Percentiles rank a stretch among this genome's conserved stretches.
Conservation (phyloP, 30 jellyfish, hydroid and myxozoan species). For the Nemopilema nomurai region DNA sequence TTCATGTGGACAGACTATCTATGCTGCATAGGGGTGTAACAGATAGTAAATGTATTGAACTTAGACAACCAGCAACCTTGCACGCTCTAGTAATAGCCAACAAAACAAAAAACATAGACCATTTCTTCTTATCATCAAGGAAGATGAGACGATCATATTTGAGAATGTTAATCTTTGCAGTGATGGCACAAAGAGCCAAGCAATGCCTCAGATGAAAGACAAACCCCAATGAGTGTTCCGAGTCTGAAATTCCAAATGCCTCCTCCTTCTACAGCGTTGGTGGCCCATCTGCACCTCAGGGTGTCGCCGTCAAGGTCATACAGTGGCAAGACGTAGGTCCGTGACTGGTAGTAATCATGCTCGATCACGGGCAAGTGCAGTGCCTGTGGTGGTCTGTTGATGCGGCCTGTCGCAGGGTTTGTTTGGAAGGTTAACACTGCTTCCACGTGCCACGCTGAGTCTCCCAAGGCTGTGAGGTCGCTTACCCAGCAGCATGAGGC, state of each 20-base stretch:
- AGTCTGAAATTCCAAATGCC: slow-evolving; percentile 47
- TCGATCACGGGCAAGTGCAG: slow-evolving; percentile 24
- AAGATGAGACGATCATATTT: too few relatives aligned
- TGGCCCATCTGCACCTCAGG: slow-evolving; percentile 55
- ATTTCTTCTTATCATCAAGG: too few relatives aligned
- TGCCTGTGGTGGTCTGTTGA: slow-evolving; percentile 32
- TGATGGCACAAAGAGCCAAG: neutral
- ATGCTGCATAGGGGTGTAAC: too few relatives aligned
- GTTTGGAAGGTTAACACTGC: neutral
- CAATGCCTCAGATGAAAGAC: slow-evolving; percentile 16
- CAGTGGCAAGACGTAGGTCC: slow-evolving; percentile 32
- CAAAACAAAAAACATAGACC: too few relatives aligned
- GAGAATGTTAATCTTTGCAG: too few relatives aligned
- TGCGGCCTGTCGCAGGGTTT: slow-evolving; percentile 30
- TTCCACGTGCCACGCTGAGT: slow-evolving; percentile 29
- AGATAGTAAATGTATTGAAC: too few relatives aligned
- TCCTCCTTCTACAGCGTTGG: slow-evolving; percentile 40
- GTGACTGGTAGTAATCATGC: slow-evolving; percentile 13
- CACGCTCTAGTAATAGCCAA: too few relatives aligned
- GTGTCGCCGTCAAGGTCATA: slow-evolving; percentile 39
- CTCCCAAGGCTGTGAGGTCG: slow-evolving; percentile 13
- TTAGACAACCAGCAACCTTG: too few relatives aligned
- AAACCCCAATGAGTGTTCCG: slow-evolving; percentile 44
- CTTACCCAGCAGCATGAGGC: slow-evolving; percentile 32
- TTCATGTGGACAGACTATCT: too few relatives aligned